Conservation (phyloP, 1,140 invertebrate species). For the Trissolcus basalis region DNA sequence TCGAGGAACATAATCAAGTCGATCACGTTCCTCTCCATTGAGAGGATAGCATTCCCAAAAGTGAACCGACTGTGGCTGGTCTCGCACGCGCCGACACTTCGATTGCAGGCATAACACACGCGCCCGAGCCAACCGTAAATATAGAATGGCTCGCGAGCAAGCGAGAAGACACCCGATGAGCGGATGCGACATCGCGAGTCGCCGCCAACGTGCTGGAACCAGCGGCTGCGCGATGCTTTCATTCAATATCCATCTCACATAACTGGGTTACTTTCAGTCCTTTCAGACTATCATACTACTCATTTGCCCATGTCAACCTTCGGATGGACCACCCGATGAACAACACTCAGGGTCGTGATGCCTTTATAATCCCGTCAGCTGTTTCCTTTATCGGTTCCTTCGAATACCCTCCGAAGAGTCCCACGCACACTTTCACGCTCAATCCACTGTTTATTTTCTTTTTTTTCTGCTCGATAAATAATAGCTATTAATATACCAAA, state of each 20-base stretch:
- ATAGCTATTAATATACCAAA: too few species aligned
- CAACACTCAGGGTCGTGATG: conserved; percentile 18
- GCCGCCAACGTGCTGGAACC: conserved; percentile 30
- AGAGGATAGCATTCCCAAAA: conserved; percentile 14
- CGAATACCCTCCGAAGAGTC: not conserved
- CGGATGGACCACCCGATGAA: conserved; percentile 30
- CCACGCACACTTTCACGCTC: too few species aligned
- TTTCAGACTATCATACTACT: conserved; percentile 59
- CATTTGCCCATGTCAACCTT: conserved; percentile 62
- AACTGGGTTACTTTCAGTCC: conserved; percentile 67
- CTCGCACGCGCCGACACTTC: conserved; percentile 13
- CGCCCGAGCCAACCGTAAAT: conserved; percentile 11
- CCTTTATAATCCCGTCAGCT: conserved; percentile 18
- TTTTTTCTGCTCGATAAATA: too few species aligned
- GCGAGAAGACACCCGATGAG: conserved; percentile 8
- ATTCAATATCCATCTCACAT: conserved; percentile 70
- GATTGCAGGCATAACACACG: not conserved
- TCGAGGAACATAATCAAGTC: conserved; percentile 70
- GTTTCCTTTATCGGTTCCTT: conserved; percentile 7
- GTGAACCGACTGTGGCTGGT: conserved; percentile 12
- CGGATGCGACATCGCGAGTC: conserved; percentile 25
- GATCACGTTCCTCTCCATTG: conserved; percentile 63
- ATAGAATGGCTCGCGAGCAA: conserved; percentile 29
- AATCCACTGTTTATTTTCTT: too few species aligned
- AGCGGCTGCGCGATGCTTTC: conserved; percentile 70